Conservation (phyloP, 2,113 vertebrate species). For the Urocitellus parryii region DNA sequence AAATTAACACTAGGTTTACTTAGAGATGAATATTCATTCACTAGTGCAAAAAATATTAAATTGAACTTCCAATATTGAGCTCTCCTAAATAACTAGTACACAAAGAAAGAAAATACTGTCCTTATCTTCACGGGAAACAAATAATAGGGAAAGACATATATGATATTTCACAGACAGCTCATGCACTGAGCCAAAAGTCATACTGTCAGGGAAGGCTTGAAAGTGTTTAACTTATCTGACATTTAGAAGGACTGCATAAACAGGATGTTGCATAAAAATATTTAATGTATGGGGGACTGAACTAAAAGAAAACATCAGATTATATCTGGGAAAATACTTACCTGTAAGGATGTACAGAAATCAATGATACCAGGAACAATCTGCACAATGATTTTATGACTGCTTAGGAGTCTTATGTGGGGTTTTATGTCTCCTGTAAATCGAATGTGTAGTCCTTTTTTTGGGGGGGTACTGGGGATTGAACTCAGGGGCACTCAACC, state of each 20-base stretch:
- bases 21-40: conserved; percentile 13
- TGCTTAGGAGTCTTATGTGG: not conserved
- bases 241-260: not conserved
- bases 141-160: not conserved
- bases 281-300: not conserved
- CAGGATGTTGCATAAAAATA: not conserved
- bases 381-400: not conserved
- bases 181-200: not conserved
- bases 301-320: conserved; percentile 26
- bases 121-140: not conserved
- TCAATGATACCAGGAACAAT: not conserved
- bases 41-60: conserved; percentile 24
- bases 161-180: not conserved
- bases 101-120: not conserved
- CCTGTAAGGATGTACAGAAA: not conserved
- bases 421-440: not conserved
- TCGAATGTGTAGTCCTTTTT: not conserved
- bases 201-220: not conserved
- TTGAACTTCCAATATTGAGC: not conserved
- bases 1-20: not conserved
- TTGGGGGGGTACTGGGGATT: too few relatives aligned
- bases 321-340: not conserved
- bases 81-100: not conserved
- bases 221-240: not conserved
- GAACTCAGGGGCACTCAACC: too few relatives aligned